phyloP scores from a whole-genome alignment of 2,888 invertebrate species.

The Megamerina dolium region DNA sequence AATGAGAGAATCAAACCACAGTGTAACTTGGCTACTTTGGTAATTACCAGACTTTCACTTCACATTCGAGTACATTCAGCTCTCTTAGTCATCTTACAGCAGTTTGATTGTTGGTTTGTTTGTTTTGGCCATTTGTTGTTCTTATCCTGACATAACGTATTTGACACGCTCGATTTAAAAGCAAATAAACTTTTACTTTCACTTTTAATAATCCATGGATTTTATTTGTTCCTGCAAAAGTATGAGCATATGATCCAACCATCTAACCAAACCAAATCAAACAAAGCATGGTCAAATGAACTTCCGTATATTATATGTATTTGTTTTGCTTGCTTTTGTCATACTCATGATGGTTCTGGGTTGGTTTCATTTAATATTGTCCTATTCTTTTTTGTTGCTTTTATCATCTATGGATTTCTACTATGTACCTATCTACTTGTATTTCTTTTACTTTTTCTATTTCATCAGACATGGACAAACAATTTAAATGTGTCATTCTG shows the following conservation, averaged over 20 bases:
- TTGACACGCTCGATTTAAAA: slow-evolving; percentile 14
- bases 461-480: slow-evolving; percentile 1
- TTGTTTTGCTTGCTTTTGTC: slow-evolving; percentile 1
- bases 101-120: no score
- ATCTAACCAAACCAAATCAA: no score
- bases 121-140: no score
- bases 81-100: no score
- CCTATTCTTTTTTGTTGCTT: slow-evolving; percentile 2
- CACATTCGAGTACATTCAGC: no score
- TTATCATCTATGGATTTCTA: background rate
- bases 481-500: slow-evolving; percentile 15
- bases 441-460: background rate
- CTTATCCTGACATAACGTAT: no score
- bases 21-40: no score
- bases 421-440: background rate
- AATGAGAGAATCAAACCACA: no score
- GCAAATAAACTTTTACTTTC: slow-evolving; percentile 11
- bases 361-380: slow-evolving; percentile 1
- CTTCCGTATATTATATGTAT: background rate
- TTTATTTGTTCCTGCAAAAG: background rate
- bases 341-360: no score
- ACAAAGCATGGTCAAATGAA: background rate
- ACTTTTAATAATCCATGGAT: background rate
- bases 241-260: background rate
- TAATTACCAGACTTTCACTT: no score